Evolutionary conservation across 2,888 invertebrate species (phyloP).

Genomic region (Platycheirus rosarum): DNA sequence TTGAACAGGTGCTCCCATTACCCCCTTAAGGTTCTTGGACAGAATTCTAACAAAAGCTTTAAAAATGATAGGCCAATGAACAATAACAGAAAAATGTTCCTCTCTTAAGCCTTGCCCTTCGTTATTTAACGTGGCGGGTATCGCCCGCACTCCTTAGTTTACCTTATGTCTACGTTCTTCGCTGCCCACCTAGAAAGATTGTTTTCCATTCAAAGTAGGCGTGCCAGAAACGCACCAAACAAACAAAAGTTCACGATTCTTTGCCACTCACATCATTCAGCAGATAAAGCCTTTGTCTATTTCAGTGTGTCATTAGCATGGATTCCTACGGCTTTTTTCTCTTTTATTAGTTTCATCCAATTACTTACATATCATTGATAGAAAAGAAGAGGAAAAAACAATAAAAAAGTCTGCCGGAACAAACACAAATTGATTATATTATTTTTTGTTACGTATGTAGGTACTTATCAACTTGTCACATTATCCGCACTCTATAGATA

Average conservation of each 20-base stretch:
- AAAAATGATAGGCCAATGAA: too few relatives aligned
- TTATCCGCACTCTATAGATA: neutral
- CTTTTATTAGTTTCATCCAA: neutral
- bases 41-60: too few relatives aligned
- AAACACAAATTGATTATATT: neutral
- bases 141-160: too few relatives aligned
- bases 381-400: neutral
- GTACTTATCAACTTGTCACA: too few relatives aligned
- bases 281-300: conserved; percentile 5
- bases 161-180: too few relatives aligned
- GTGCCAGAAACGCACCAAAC: conserved; percentile 29
- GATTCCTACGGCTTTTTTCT: conserved; percentile 1
- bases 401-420: neutral
- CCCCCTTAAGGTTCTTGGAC: too few relatives aligned
- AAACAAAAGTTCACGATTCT: neutral
- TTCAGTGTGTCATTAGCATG: conserved; percentile 4
- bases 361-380: neutral
- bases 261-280: neutral
- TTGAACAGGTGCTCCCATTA: too few relatives aligned
- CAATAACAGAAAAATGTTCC: too few relatives aligned
- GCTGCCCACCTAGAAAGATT: too few relatives aligned
- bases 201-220: neutral
- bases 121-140: too few relatives aligned
- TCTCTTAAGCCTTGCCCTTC: too few relatives aligned
- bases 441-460: neutral